phyloP scores from a whole-genome alignment of 2,113 vertebrate genomes.

The Gopherus flavomarginatus region DNA sequence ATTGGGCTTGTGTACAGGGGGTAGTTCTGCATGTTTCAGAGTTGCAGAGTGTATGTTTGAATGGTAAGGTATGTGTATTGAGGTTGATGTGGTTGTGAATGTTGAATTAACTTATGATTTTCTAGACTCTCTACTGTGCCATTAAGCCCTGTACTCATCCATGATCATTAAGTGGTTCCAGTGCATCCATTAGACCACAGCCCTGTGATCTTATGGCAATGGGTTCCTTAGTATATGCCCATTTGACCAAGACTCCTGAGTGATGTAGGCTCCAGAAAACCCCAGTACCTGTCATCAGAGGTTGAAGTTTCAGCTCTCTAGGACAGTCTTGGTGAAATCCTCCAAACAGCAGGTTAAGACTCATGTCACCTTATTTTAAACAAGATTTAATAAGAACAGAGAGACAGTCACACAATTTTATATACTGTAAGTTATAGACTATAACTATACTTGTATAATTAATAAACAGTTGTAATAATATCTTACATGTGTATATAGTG shows the following conservation, averaged over 20 bases:
- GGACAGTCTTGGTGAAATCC: neutral
- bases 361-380: neutral
- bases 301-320: neutral
- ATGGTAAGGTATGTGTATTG: neutral
- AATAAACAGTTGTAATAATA: neutral
- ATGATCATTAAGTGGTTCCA: neutral
- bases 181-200: neutral
- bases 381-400: neutral
- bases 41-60: neutral
- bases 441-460: neutral
- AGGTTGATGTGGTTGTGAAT: neutral
- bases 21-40: neutral
- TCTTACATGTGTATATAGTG: neutral
- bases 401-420: neutral
- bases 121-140: neutral
- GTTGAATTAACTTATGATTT: neutral
- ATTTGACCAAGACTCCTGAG: neutral
- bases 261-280: neutral
- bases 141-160: neutral
- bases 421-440: neutral
- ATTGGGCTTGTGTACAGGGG: neutral
- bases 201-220: neutral
- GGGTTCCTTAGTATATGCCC: neutral
- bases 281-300: neutral
- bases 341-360: neutral